Base-by-base conservation (phyloP, 2,797 vertebrate genomes). In the Calcarius lapponicus region DNA sequence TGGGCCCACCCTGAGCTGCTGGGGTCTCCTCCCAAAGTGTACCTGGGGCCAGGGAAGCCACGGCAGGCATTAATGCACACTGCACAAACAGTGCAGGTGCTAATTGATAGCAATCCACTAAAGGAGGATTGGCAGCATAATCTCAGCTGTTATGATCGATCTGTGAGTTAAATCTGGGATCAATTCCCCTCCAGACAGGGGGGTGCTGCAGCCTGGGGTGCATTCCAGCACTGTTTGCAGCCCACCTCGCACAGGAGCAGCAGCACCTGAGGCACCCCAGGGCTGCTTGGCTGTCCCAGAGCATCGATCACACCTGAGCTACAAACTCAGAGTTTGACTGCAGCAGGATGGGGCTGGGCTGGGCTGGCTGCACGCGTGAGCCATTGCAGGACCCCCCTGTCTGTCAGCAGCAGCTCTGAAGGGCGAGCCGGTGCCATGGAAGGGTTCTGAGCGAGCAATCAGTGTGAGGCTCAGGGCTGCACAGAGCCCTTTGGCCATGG, bases 161-260 rank as follows among this genome's bases (percentile, higher is more conserved):
- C 66, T 42, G 48, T 74, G 95, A 78, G 80, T 87, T 96, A 95
- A 96, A 95, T 47, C 50, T 50, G 71, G 95, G 97, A 97, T 93
- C 95, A 92, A 89, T 90, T 81, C 57, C 76, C 78, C 48, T 92
- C 43, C 66, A 67, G 92, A 92, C 60, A 64, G 76, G 88, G 13
- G 76, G 19, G 86, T 32, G 82, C 53, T 61, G 87, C 62, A 88
- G 57, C 51, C 53, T 38, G 76, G 47, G 64, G 31, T 54, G 42
- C 58, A 22, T 86, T 53, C 80, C 45, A 73, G 84, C 58, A 9
- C 56, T 83, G 42, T 31, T 4, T 11, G 51, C 51, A 51, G 25
- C 28, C 50, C 50, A 18, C 56, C 81, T 50, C 75, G 29, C 31
- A 53, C 54, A 22, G 56, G 62, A 71, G 22, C 54, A 83, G 60